Conservation (phyloP, 2,797 vertebrate genomes). For the Fundulus diaphanus region DNA sequence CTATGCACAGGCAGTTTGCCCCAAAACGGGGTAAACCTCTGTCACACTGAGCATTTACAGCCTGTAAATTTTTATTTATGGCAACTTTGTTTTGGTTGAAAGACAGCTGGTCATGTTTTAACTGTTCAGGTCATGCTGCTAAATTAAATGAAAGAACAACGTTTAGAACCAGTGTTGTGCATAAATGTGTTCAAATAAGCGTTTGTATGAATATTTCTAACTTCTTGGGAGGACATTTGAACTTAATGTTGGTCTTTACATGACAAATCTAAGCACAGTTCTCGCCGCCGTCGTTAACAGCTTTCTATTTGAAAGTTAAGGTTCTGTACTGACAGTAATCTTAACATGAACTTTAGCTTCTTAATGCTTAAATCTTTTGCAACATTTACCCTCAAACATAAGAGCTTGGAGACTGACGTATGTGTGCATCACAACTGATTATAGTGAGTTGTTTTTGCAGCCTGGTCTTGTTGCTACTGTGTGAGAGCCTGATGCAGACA, state of each 20-base stretch:
- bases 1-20: slow-evolving; percentile 8
- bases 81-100: slow-evolving; percentile 24
- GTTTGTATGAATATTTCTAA: too few relatives aligned
- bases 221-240: background rate
- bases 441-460: background rate
- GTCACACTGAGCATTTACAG: background rate
- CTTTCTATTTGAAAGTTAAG: too few relatives aligned
- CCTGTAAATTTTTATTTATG: background rate
- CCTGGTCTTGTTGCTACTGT: background rate
- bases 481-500: background rate
- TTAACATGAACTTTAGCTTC: background rate
- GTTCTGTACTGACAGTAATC: background rate
- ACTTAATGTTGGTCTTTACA: background rate
- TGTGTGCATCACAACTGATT: background rate
- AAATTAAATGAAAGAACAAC: background rate
- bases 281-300: too few relatives aligned
- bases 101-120: slow-evolving; percentile 19
- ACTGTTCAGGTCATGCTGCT: background rate
- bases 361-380: background rate
- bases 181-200: background rate
- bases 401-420: background rate
- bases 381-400: background rate
- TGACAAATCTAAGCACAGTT: background rate
- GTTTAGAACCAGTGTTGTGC: background rate
- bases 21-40: background rate